These are phyloP conservation scores for Sebastes taczanowskii DNA, from an alignment of 2,797 vertebrate species.

Conservation along the genomic window DNA sequence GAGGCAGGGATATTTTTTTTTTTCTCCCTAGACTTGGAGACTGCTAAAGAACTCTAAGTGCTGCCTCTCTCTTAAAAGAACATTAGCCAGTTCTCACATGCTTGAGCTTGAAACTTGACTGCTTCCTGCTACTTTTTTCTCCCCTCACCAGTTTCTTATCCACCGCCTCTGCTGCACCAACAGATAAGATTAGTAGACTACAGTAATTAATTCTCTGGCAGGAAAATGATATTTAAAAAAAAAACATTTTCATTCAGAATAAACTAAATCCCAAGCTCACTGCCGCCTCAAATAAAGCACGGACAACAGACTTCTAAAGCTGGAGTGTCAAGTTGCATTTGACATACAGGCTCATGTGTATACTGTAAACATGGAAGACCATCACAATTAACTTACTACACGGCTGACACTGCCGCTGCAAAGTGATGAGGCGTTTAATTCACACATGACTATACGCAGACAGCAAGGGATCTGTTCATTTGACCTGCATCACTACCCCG, in stretches of 20 bases:
- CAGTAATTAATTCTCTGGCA: constrained; percentile 48
- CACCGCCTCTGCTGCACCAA: constrained; percentile 48
- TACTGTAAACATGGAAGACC: constrained; percentile 27
- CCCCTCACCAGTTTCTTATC: constrained; percentile 35
- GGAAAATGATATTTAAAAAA: constrained; percentile 21
- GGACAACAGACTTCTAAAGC: neutral
- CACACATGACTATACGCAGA: constrained; percentile 57
- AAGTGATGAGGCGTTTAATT: constrained; percentile 67
- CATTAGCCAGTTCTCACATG: constrained; percentile 63
- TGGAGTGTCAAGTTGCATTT: neutral
- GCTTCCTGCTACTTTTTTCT: constrained; percentile 43
- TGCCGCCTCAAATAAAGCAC: constrained; percentile 1
- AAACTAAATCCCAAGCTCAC: constrained; percentile 13
- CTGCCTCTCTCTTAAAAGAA: constrained; percentile 68
- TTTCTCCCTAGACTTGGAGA: constrained; percentile 35
- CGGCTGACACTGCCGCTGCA: constrained; percentile 42
- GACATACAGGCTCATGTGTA: neutral
- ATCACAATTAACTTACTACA: constrained; percentile 53
- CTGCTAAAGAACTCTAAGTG: constrained; percentile 64
- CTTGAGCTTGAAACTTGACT: constrained; percentile 50
- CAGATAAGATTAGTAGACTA: constrained; percentile 59
- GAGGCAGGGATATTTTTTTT: constrained; percentile 14
- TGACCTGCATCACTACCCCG: constrained; percentile 55
- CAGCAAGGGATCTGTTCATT: constrained; percentile 65
- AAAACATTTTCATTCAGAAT: constrained; percentile 18